phyloP scores from a whole-genome alignment of 2,888 invertebrate genomes.

The Agrochola macilenta region DNA sequence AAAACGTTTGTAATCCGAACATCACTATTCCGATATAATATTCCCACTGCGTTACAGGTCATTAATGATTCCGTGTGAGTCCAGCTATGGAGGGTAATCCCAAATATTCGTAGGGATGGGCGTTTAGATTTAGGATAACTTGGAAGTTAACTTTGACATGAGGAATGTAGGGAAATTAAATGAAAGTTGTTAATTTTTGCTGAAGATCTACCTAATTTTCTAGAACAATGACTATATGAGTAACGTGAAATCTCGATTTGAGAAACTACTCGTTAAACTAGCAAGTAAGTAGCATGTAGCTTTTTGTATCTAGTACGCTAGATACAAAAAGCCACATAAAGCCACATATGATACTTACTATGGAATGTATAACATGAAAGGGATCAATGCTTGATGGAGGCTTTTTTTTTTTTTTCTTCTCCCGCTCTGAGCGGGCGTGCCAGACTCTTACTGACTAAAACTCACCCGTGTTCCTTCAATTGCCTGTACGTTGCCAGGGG shows the following conservation, averaged over 20 bases:
- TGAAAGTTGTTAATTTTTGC: background rate
- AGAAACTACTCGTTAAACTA: too few species aligned
- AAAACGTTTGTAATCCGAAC: slow-evolving; percentile 56
- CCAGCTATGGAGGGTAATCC: slow-evolving; percentile 49
- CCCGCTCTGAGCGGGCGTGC: too few species aligned
- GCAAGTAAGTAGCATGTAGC: too few species aligned
- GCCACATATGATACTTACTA: background rate
- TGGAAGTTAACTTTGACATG: slow-evolving; percentile 14
- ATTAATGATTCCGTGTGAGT: slow-evolving; percentile 66
- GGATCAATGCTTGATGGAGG: background rate
- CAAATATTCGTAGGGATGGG: slow-evolving; percentile 55
- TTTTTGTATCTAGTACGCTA: too few species aligned
- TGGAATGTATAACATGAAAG: background rate
- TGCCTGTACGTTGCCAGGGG: too few species aligned
- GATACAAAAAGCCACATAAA: background rate
- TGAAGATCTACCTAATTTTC: background rate
- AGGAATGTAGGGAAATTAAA: background rate
- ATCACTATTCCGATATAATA: slow-evolving; percentile 63
- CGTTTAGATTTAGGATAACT: slow-evolving; percentile 9
- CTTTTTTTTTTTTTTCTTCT: too few species aligned
- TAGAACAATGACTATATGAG: background rate
- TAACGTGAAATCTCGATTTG: background rate
- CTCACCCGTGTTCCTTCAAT: too few species aligned
- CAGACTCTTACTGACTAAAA: too few species aligned
- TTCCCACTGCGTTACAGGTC: slow-evolving; percentile 57